A percentile compares a stretch with the other conserved stretches of the same genome.
These are phyloP conservation scores for Theonella swinhoei DNA, from an alignment of 37 sponge, comb jelly and placozoan genomes.

Conservation along the genomic window DNA sequence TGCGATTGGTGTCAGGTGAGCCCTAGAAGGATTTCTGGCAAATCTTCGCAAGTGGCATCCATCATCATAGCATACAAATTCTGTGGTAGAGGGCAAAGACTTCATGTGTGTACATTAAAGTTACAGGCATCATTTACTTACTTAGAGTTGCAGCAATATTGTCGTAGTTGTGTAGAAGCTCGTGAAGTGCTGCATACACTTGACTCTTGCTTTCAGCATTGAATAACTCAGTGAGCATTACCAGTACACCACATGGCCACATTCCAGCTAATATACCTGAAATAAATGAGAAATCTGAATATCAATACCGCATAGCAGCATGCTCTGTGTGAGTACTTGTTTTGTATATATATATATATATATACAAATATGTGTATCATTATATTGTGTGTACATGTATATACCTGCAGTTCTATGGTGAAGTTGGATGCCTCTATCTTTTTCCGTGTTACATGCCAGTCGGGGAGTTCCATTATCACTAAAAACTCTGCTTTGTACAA, in stretches of 20 bases:
- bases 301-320: neutral
- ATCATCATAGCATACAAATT: too few species aligned
- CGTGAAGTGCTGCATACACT: conserved; percentile 21
- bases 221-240: conserved; percentile 26
- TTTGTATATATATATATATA: neutral
- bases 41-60: conserved; percentile 9
- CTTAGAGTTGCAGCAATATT: neutral
- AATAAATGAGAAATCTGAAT: neutral
- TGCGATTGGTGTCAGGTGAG: conserved; percentile 2
- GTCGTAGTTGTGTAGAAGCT: neutral
- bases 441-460: conserved; percentile 23
- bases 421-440: conserved; percentile 7
- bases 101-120: neutral
- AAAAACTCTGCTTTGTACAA: neutral
- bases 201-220: conserved; percentile 29
- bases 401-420: conserved; percentile 43
- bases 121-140: conserved; percentile 25
- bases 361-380: too few species aligned
- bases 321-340: neutral
- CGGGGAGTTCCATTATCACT: neutral
- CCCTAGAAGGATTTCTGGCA: neutral
- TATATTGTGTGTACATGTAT: neutral
- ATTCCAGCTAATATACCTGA: conserved; percentile 37
- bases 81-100: neutral
- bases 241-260: conserved; percentile 42